phyloP scores from a whole-genome alignment of 2,888 invertebrate species.

The Tetropium fuscum region DNA sequence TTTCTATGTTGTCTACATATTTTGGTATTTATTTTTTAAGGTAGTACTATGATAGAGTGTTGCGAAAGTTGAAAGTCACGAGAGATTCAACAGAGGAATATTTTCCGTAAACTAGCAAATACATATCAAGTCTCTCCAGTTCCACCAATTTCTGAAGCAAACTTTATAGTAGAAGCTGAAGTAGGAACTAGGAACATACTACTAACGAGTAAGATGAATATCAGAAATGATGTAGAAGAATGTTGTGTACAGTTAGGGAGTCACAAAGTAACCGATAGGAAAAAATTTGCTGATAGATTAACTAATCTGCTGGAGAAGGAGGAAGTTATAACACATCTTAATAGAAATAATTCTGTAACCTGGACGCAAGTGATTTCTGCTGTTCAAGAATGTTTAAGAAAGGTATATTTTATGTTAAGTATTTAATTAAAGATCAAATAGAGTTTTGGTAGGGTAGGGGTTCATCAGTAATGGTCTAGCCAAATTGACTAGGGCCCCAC shows the following conservation, averaged over 20 bases:
- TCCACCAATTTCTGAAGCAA: no score
- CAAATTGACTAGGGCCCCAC: constrained; percentile 40
- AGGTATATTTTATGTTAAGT: no score
- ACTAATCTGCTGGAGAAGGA: constrained; percentile 34
- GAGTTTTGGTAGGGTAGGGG: constrained; percentile 39
- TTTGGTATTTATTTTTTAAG: no score
- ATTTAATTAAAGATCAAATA: constrained; percentile 46
- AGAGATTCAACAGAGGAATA: no score
- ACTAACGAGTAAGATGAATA: constrained; percentile 29
- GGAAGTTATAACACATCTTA: constrained; percentile 30
- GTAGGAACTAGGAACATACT: no score
- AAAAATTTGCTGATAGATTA: constrained; percentile 43
- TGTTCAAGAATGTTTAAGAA: constrained; percentile 45
- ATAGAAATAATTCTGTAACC: constrained; percentile 26
- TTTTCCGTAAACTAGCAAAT: no score
- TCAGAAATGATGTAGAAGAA: constrained; percentile 25
- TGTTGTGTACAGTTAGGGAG: constrained; percentile 26
- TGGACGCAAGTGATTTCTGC: constrained; percentile 43
- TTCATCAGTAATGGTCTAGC: constrained; percentile 44
- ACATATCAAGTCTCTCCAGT: no score
- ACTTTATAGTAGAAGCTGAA: no score
- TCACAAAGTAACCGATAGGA: constrained; percentile 42
- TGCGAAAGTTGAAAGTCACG: no score
- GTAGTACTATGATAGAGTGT: no score
- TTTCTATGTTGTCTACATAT: no score